Conservation (phyloP, 2,888 invertebrate genomes). For the Mermis nigrescens region DNA sequence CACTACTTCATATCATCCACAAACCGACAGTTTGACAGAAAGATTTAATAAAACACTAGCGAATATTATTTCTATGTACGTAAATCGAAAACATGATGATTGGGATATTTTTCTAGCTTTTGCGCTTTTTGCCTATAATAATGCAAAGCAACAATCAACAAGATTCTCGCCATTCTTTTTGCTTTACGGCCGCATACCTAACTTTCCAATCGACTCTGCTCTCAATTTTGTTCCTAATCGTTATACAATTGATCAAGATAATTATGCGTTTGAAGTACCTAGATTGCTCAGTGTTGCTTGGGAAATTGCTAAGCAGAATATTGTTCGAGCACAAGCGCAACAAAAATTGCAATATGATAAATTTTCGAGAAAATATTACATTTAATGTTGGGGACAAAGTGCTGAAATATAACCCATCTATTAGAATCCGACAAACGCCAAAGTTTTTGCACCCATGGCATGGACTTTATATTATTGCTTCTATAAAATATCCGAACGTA, state of each 20-base stretch:
- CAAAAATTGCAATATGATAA: background rate
- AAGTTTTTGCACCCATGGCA: background rate
- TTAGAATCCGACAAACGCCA: background rate
- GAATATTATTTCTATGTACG: background rate
- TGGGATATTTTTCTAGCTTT: background rate
- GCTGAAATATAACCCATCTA: background rate
- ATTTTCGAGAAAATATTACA: background rate
- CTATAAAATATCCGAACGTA: background rate
- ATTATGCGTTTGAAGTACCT: background rate
- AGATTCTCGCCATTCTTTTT: background rate
- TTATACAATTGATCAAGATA: background rate
- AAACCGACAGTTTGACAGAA: background rate
- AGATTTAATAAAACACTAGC: background rate
- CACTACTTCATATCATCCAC: background rate
- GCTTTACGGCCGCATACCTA: background rate
- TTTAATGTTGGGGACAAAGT: background rate
- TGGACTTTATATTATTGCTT: background rate
- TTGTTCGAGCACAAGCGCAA: background rate
- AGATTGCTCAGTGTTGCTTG: background rate
- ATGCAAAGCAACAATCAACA: background rate
- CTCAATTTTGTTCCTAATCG: background rate
- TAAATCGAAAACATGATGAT: background rate
- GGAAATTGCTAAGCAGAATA: background rate
- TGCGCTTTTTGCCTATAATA: background rate
- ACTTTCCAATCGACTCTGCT: background rate